Base-by-base conservation (phyloP, 2,113 vertebrate genomes). In the Mormoops blainvillei region DNA sequence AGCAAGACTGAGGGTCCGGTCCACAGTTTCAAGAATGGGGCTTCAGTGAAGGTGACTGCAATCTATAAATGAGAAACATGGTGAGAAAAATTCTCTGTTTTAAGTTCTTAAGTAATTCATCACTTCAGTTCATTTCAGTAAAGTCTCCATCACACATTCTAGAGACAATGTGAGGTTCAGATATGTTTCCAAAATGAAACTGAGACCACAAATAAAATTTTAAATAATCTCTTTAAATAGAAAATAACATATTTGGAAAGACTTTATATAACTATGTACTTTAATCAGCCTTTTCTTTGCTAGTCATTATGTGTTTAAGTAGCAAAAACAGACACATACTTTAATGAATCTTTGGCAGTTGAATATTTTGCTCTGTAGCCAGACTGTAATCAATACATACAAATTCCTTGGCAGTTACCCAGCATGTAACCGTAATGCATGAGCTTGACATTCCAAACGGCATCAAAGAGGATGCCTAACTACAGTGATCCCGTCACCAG, bases 171-270 rank as follows among this genome's bases (percentile, higher is more conserved):
- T 20, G 36, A 90, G 84, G 73, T 63, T 91, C 38, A 68, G 31
- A 91, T 91, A 81, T 43, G 5, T 82, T 70, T 89, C 7, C 73
- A 78, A 78, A 94, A 65, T 16, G 80, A 94, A 89, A 83, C 52
- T 70, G 24, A 36, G 77, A 73, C 73, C 4, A 38, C 33, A 65
- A 48, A 63, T 70, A 83, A 52, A 87, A 73, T n/a, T 50, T 38
- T 28, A 38, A 94, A 28, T 20, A 16, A 3, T 63, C 43, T 68
- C 73, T 83, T 94, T 83, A 61, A 89, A 71, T 31, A 56, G 41
- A 96, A 97, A 95, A 58, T 70, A 78, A 22, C 5, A 15, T 71
- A 67, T 80, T 76, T 93, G 70, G 43, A 87, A 78, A 58, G 24
- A 56, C 28, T 91, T 61, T 54, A 24, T 45, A 12, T 28, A 54